Base-by-base conservation (phyloP, 2,113 vertebrate genomes). In the Aplodontia rufa region DNA sequence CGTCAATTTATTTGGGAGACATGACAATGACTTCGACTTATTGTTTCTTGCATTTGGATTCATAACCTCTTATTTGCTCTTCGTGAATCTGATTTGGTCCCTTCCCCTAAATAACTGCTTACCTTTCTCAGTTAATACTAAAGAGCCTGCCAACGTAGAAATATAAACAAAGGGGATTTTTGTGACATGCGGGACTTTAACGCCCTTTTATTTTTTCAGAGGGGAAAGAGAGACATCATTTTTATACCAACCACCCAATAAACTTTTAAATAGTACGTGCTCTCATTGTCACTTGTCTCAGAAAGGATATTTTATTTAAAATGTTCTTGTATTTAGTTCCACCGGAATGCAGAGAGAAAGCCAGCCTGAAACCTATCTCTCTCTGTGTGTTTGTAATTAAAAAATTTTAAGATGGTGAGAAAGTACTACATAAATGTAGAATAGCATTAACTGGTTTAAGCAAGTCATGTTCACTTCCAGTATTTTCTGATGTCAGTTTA, bases 231-330 rank as follows among this genome's bases (percentile, higher is more conserved):
- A 45, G 49, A 64, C 2, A 6, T 6, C 37, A 19, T 40, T 53
- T 95, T 60, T 64, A 94, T 84, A 91, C 26, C 68, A 95, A 17
- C 17, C 37, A 24, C 26, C 22, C 37, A 20, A 11, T 35, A 80
- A 90, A 96, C 92, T 93, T 97, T 82, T 55, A 68, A 78, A 69
- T 53, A 81, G 35, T 28, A 88, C 58, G 42, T 30, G 16, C 79
- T 92, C 32, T 71, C 32, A 13, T 19, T 58, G 28, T 91, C 74
- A 82, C 45, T 95, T 42, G 68, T 13, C 5, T n/a, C 84, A 69
- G 30, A 72, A 40, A 14, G 32, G 51, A 91, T 20, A 35, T 66
- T 81, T 86, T 69, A 62, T n/a, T 35, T 90, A 60, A 60, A 60
- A 60, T 95, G 35, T 32, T 35, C 82, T 87, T 72, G 8, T 26